Conservation (phyloP, 2,888 invertebrate species). For the Drosophila mettleri region DNA sequence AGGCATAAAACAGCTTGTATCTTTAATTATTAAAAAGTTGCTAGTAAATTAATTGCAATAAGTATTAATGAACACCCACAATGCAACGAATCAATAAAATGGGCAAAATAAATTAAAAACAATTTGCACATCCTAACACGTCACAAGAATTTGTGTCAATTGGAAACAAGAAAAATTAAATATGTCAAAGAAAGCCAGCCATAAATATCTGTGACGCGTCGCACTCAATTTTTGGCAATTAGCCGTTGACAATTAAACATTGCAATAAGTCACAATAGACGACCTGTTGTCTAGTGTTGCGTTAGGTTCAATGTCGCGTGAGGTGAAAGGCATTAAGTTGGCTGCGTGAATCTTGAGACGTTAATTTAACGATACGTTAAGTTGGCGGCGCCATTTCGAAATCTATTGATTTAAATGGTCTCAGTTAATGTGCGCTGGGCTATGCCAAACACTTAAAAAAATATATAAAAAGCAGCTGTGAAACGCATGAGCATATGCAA, state of each 20-base stretch:
- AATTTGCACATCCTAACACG: constrained; percentile 53
- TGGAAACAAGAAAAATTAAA: not conserved
- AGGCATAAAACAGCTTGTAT: not conserved
- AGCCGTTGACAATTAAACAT: constrained; percentile 8
- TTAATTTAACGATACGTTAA: not conserved
- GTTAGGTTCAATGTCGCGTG: not conserved
- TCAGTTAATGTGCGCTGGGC: not conserved
- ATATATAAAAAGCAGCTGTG: constrained; percentile 16
- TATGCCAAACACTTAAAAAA: constrained; percentile 9
- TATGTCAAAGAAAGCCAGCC: constrained; percentile 50
- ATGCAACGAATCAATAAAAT: not conserved
- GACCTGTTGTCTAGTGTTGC: not conserved
- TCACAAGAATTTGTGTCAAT: constrained; percentile 57
- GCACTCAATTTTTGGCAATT: constrained; percentile 38
- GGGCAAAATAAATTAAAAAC: constrained; percentile 27
- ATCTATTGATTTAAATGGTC: not conserved
- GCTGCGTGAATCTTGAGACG: constrained; percentile 5
- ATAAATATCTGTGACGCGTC: constrained; percentile 27
- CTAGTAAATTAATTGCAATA: constrained; percentile 20
- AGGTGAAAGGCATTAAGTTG: not conserved
- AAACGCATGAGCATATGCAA: constrained; percentile 10
- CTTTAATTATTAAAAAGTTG: not conserved
- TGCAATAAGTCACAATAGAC: not conserved
- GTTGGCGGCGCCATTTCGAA: constrained; percentile 9
- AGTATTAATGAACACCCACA: constrained; percentile 10